Percentiles rank a stretch among this genome's conserved stretches.
Evolutionary conservation across 2,888 invertebrate species (phyloP).

Genomic region (Rutpela maculata): DNA sequence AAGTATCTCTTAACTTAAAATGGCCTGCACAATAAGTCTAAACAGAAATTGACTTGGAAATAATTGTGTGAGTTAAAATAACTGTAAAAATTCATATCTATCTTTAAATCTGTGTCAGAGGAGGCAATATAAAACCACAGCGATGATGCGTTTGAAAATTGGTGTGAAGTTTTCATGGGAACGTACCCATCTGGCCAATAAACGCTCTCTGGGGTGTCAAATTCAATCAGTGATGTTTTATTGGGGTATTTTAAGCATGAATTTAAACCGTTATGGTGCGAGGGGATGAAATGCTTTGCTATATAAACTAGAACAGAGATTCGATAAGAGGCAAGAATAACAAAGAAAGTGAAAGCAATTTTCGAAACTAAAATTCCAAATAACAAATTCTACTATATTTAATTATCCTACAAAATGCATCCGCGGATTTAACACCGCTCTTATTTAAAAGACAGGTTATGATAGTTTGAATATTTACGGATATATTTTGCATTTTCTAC

Average conservation of each 20-base stretch:
- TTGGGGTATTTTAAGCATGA: constrained; percentile 73
- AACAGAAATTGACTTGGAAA: too few species aligned
- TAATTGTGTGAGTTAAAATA: background rate
- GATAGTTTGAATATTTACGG: background rate
- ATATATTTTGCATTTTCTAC: background rate
- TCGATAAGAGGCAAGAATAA: constrained; percentile 10
- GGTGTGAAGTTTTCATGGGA: constrained; percentile 64
- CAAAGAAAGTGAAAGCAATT: constrained; percentile 31
- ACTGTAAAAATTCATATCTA: background rate
- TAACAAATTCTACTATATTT: background rate
- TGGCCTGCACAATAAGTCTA: too few species aligned
- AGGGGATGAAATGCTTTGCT: constrained; percentile 39
- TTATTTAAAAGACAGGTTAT: background rate
- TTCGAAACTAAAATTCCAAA: background rate
- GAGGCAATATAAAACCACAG: constrained; percentile 50
- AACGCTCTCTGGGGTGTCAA: constrained; percentile 72
- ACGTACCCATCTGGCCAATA: constrained; percentile 71
- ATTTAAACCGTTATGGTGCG: constrained; percentile 54
- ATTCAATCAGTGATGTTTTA: constrained; percentile 73
- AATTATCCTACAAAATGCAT: background rate
- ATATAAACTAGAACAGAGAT: constrained; percentile 1
- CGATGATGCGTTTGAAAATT: constrained; percentile 47
- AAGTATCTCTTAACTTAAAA: too few species aligned
- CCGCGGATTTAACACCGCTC: too few species aligned
- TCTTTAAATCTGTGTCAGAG: background rate